Evolutionary conservation across 1,140 invertebrate genomes (phyloP).

Genomic region (Plutomurus gul): DNA sequence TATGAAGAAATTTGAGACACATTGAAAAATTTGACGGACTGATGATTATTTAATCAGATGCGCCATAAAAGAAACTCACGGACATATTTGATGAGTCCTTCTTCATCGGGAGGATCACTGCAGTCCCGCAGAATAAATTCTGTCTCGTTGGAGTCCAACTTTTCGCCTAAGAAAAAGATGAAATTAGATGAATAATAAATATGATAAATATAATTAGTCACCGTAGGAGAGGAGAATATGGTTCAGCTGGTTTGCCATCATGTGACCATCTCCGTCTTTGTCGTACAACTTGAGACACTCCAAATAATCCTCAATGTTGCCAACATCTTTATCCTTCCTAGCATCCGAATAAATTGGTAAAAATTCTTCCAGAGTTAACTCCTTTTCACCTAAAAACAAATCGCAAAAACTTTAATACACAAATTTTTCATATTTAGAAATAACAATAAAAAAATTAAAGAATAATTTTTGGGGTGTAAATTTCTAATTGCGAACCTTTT

Average conservation of each 20-base stretch:
- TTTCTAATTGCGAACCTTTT: slow-evolving; percentile 67
- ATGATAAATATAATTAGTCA: slow-evolving; percentile 57
- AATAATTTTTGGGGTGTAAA: not conserved
- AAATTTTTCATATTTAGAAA: too few relatives aligned
- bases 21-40: too few relatives aligned
- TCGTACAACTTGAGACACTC: slow-evolving; percentile 99
- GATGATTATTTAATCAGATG: not conserved
- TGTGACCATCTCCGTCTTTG: slow-evolving; percentile 94
- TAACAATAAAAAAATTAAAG: not conserved
- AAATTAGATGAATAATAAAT: not conserved
- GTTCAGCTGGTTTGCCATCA: slow-evolving; percentile 94
- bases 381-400: slow-evolving; percentile 71
- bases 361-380: slow-evolving; percentile 90
- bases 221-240: slow-evolving; percentile 93
- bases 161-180: slow-evolving; percentile 42
- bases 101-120: slow-evolving; percentile 55
- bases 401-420: too few relatives aligned
- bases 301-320: slow-evolving; percentile 96
- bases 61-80: not conserved
- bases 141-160: slow-evolving; percentile 54
- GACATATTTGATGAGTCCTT: slow-evolving; percentile 50
- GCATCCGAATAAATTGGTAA: slow-evolving; percentile 82
- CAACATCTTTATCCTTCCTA: slow-evolving; percentile 86
- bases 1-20: too few relatives aligned
- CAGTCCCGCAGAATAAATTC: slow-evolving; percentile 55